phyloP scores from a whole-genome alignment of 1,140 invertebrate species.

The Drosophila littoralis region DNA sequence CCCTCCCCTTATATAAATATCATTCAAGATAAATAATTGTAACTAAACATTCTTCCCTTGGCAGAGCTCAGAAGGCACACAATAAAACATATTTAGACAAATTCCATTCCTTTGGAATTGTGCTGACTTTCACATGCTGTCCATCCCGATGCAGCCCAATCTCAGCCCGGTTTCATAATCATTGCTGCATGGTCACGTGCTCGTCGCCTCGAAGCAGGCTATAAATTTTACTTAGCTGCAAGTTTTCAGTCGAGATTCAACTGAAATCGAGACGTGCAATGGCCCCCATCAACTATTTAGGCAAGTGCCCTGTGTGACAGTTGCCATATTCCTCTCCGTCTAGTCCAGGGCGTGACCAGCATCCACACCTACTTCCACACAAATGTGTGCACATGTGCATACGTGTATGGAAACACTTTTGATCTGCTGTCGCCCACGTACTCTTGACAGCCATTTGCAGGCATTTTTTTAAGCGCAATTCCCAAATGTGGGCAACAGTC shows the following conservation, averaged over 20 bases:
- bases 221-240: slow-evolving; percentile 77
- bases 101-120: not conserved
- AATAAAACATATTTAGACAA: too few species aligned
- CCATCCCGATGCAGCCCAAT: slow-evolving; percentile 16
- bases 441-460: slow-evolving; percentile 56
- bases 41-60: too few species aligned
- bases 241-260: slow-evolving; percentile 75
- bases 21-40: too few species aligned
- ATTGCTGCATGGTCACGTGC: slow-evolving; percentile 74
- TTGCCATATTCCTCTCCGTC: not conserved
- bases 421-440: slow-evolving; percentile 17
- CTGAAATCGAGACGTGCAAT: slow-evolving; percentile 66
- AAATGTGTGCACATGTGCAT: not conserved
- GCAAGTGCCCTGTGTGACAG: slow-evolving; percentile 49
- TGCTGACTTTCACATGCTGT: not conserved
- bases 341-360: slow-evolving; percentile 38
- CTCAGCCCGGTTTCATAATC: slow-evolving; percentile 26
- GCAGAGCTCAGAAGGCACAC: too few species aligned
- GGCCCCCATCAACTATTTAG: slow-evolving; percentile 67
- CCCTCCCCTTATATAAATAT: too few species aligned
- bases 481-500: slow-evolving; percentile 11
- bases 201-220: slow-evolving; percentile 36
- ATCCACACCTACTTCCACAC: not conserved
- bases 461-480: slow-evolving; percentile 34
- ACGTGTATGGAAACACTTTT: not conserved